These are phyloP conservation scores for Orchestia grillus DNA, from an alignment of 1,140 invertebrate genomes.

Conservation along the genomic window DNA sequence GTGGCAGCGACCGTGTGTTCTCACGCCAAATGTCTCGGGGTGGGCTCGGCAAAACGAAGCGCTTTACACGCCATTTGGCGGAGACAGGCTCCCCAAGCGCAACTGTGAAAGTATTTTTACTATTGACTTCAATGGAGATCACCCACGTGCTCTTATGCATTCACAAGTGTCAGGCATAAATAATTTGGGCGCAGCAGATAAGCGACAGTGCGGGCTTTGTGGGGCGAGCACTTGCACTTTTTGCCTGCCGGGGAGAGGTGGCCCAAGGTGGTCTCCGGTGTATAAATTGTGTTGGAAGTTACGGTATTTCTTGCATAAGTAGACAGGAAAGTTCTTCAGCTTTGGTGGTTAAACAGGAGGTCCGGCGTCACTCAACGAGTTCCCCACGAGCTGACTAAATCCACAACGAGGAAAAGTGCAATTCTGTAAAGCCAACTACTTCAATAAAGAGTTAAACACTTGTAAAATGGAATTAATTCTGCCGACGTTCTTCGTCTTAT, in stretches of 20 bases:
- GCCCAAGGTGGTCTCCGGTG: neutral
- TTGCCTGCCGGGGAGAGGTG: neutral
- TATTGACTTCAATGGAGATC: neutral
- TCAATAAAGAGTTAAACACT: neutral
- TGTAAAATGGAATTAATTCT: neutral
- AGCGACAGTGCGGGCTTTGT: neutral
- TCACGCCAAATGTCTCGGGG: neutral
- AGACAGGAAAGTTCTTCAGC: neutral
- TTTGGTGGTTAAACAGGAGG: neutral
- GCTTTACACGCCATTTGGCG: neutral
- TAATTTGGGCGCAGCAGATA: neutral
- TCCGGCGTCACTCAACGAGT: neutral
- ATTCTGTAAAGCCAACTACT: neutral
- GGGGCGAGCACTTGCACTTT: neutral
- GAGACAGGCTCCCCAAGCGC: neutral
- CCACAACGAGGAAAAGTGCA: neutral
- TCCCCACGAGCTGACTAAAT: neutral
- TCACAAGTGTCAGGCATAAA: neutral
- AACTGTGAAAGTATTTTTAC: neutral
- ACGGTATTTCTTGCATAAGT: neutral
- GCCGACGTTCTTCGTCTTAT: neutral
- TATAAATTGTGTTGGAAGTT: neutral
- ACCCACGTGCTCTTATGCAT: neutral
- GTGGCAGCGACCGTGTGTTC: neutral
- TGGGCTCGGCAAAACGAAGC: neutral